Evolutionary conservation across 2,888 invertebrate genomes (phyloP).

Genomic region (Pristionchus japonicus): DNA sequence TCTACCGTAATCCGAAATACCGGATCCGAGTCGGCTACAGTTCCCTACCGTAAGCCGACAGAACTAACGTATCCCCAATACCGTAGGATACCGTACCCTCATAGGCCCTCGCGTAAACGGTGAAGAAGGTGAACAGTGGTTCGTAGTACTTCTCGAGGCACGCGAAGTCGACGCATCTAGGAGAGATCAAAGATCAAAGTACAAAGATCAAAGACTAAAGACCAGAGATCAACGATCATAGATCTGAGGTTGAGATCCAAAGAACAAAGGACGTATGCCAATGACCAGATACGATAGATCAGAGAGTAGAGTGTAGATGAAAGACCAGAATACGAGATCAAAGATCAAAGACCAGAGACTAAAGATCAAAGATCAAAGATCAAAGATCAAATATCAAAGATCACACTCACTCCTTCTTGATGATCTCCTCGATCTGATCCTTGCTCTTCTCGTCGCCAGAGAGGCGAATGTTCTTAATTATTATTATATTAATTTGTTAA

Average conservation of each 20-base stretch:
- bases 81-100: neutral
- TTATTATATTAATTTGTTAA: too few species aligned
- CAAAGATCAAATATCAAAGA: neutral
- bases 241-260: neutral
- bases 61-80: neutral
- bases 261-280: neutral
- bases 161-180: conserved; percentile 7
- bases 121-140: conserved; percentile 13
- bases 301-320: too few species aligned
- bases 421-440: neutral
- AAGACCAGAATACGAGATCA: too few species aligned
- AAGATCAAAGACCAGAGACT: neutral
- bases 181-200: neutral
- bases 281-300: neutral
- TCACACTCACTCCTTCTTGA: conserved; percentile 5
- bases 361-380: neutral
- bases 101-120: neutral
- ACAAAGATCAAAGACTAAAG: neutral
- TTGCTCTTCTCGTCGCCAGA: neutral
- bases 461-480: neutral
- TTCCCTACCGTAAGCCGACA: neutral
- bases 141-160: conserved; percentile 24
- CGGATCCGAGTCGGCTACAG: too few species aligned
- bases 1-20: too few species aligned
- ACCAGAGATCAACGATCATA: neutral